Percentiles rank a stretch among this genome's conserved stretches.
Evolutionary conservation across 2,113 vertebrate genomes (phyloP).

Genomic region (Anthoscopus minutus): DNA sequence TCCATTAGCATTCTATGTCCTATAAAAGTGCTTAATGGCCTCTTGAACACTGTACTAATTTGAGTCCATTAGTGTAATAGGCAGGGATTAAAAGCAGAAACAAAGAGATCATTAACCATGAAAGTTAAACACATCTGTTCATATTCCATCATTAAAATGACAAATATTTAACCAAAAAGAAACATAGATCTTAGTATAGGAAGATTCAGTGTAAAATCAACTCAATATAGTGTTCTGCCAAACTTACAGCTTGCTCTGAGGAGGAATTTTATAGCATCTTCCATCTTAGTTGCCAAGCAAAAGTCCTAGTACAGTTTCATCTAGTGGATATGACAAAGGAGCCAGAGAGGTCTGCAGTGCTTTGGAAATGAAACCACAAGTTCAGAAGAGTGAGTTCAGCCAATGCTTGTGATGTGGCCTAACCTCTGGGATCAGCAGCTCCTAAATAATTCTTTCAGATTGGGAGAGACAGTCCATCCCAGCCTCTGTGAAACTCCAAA

Average conservation of each 20-base stretch:
- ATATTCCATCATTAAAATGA: slow-evolving; percentile 1
- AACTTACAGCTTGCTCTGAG: background rate
- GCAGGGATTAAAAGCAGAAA: slow-evolving; percentile 46
- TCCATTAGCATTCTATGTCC: background rate
- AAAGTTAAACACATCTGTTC: slow-evolving; percentile 45
- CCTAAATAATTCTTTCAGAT: background rate
- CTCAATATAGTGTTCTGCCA: background rate
- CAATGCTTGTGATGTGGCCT: background rate
- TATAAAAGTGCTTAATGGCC: slow-evolving; percentile 10
- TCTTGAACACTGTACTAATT: slow-evolving; percentile 41
- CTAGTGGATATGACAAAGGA: background rate
- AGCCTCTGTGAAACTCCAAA: background rate
- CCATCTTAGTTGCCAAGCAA: background rate
- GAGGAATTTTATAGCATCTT: background rate
- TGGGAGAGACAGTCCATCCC: background rate
- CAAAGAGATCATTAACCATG: slow-evolving; percentile 39
- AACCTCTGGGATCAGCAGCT: background rate
- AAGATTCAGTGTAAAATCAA: background rate
- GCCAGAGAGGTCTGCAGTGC: background rate
- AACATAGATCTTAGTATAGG: background rate
- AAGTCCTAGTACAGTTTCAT: background rate
- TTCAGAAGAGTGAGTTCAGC: background rate
- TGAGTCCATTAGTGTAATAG: slow-evolving; percentile 50
- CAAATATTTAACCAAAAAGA: slow-evolving; percentile 7
- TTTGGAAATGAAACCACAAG: background rate